Base-by-base conservation (phyloP, 2,797 vertebrate genomes). In the Anabas testudineus region DNA sequence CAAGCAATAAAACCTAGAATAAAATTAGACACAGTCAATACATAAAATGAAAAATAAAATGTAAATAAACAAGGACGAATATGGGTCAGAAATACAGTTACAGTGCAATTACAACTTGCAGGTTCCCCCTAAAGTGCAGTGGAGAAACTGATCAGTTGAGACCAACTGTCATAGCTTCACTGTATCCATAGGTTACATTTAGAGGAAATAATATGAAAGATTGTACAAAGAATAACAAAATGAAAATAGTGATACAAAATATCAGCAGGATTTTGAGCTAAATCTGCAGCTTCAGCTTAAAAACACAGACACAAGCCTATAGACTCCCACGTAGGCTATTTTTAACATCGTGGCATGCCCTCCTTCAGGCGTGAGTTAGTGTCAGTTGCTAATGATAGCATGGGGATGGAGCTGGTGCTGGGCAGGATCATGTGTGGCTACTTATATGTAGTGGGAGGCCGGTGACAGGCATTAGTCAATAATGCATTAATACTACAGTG, bases 381-480 rank as follows among this genome's bases (percentile, higher is more conserved):
- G 67, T 81, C 80, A 74, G 42, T 2, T 45, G 21, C 71, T 80
- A 71, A 80, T 71, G 80, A 74, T 76, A 47, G 77, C 43, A 39
- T 3, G 7, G 47, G 60, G 56, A 61, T 19, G 21, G 41, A 43
- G 41, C 5, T 10, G 49, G 42, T 37, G 26, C 60, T 67, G 45
- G 15, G 59, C 47, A 66, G 41, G 55, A 45, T 37, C 3, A 16
- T 58, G 66, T 72, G 67, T 22, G 55, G 36, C 32, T 71, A 61
- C 63, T 65, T 69, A 54, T 79, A 52, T 80, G 34, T 47, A 58
- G 74, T 47, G 42, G 71, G 72, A 56, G 70, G 49, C 39, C 65
- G 52, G 67, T 67, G 65, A 63, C 59, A 30, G 78, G 77, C 84
- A 82, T 87, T 78, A 84, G 89, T 89, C 84, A 88, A 87, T 85